Conservation (phyloP, 2,888 invertebrate genomes). For the Patella pellucida region DNA sequence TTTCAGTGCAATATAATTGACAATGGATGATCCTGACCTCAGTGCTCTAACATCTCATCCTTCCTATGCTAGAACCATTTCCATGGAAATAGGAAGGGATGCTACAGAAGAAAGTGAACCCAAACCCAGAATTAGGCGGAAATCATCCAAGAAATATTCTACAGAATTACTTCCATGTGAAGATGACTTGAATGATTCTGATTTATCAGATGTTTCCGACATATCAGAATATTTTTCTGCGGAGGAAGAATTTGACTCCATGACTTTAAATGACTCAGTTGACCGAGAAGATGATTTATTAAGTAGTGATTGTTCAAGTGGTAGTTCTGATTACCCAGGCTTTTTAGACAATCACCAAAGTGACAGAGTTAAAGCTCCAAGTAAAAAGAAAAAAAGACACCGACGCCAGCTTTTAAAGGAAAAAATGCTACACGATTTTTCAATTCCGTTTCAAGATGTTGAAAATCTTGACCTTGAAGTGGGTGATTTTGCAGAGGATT, state of each 20-base stretch:
- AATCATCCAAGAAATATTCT: not conserved
- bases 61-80: not conserved
- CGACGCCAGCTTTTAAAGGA: not conserved
- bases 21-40: not conserved
- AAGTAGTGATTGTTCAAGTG: too few relatives aligned
- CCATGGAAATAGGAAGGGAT: not conserved
- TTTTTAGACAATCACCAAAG: not conserved
- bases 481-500: constrained; percentile 12
- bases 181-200: not conserved
- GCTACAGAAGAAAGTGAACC: not conserved
- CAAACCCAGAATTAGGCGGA: not conserved
- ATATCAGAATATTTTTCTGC: constrained; percentile 1
- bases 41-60: constrained; percentile 1
- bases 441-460: constrained; percentile 20
- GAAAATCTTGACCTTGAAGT: constrained; percentile 18
- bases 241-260: not conserved
- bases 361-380: not conserved
- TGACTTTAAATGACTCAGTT: not conserved
- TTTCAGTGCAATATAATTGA: too few relatives aligned
- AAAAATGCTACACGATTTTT: constrained; percentile 14
- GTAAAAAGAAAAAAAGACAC: constrained; percentile 2
- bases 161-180: not conserved
- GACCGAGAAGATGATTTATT: not conserved
- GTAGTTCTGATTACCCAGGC: not conserved
- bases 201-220: not conserved